Evolutionary conservation across 35 echinoderm and acorn worm species (phyloP), one percentile per base, ranked within the genome.

Genomic region (Apostichopus parvimensis): DNA sequence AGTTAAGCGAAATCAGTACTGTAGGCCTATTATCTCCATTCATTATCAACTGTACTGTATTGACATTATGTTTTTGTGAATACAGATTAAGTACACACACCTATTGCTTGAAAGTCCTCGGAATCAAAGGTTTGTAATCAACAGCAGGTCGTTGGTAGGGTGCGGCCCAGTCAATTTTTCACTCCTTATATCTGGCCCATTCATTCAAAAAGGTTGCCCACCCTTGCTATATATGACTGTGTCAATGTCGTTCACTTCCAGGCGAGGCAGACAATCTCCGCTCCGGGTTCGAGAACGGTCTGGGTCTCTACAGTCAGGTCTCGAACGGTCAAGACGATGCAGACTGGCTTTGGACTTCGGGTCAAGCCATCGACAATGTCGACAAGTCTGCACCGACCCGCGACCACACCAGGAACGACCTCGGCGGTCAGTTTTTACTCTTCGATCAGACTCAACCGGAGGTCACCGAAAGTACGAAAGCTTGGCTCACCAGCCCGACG

Each of bases 341-440:
- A 8, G 78, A 80, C 78, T 80, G 78, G 78, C 28, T 80, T 8
- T 17, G 9, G 22, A 80, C 78, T 17, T 80, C 78, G 0, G 78
- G 78, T 80, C 73, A 57, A 12, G 53, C 75, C 71, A 90, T 71
- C 14, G 87, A 77, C 56, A 77, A 77, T 9, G 71, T 71, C 54
- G 87, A 90, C 66, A 24, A 53, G 22, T 73, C 85, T 6, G 87
- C 84, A 34, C 92, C 92, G 22, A 94, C 85, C 22, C 72, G 92
- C 52, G 92, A 94, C 53, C 92, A 94, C 76, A 80, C 92, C 60
- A 73, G 92, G 18, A 89, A 89, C 24, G 86, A 89, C 1, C 57
- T 78, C 34, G 86, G 85, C 4, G 92, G 92, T 15, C 22, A 89
- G 56, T 94, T 89, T 14, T 8, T 94, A 1, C 77, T 80, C 73